Conservation (phyloP, 2,113 vertebrate genomes). For the Grammomys dolichurus region DNA sequence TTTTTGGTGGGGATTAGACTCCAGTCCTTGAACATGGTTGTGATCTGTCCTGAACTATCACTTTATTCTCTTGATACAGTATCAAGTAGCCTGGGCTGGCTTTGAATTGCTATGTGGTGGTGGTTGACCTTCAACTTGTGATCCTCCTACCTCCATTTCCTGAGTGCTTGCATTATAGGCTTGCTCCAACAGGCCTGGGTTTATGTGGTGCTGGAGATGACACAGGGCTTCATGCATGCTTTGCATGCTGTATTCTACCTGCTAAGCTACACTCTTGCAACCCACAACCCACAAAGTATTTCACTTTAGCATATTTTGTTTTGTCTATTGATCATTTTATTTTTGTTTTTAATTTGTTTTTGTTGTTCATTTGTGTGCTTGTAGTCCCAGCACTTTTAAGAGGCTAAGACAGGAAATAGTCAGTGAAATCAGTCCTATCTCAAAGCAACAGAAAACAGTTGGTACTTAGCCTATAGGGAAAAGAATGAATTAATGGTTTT, state of each 20-base stretch:
- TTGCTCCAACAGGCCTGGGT: background rate
- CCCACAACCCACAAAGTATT: background rate
- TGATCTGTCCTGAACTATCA: background rate
- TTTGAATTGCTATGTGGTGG: background rate
- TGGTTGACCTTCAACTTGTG: background rate
- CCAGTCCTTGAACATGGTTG: background rate
- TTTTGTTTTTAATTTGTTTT: background rate
- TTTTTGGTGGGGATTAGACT: background rate
- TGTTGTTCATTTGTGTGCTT: background rate
- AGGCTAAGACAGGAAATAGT: background rate
- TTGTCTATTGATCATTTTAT: slow-evolving; percentile 36
- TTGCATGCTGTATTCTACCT: background rate
- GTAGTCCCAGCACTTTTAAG: background rate
- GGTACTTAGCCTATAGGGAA: background rate
- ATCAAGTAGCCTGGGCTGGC: background rate
- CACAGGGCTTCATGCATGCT: background rate
- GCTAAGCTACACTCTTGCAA: background rate
- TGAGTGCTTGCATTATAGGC: background rate
- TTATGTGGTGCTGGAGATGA: background rate
- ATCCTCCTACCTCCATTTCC: background rate
- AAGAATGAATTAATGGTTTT: slow-evolving; percentile 37
- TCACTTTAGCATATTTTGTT: slow-evolving; percentile 29
- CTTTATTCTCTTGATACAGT: background rate
- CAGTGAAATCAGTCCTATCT: background rate
- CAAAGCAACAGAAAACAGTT: background rate